Evolutionary conservation across 2,113 vertebrate species (phyloP), one percentile per base, ranked within the genome.

Genomic region (Acrocephalus arundinaceus): DNA sequence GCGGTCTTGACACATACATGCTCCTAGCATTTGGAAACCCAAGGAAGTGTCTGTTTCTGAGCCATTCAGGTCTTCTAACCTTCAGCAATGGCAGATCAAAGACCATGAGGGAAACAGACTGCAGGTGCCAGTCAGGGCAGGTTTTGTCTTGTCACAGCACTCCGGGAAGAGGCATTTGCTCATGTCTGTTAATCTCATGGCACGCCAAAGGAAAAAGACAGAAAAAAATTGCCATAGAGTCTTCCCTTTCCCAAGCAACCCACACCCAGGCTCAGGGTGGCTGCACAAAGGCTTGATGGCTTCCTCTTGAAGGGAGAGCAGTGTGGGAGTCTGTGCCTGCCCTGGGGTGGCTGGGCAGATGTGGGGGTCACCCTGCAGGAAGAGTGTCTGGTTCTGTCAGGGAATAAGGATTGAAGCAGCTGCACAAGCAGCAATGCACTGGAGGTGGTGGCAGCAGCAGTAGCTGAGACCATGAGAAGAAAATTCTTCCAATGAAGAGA

Each of bases 71-170:
- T 75, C 92, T 90, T 92, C 92, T 92, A 90, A 95, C 88, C 90
- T 95, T 96, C 86, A 90, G 90, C 80, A 81, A 51, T 96, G 94
- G 92, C 46, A 94, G 96, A 97, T 97, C 93, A 96, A 97, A 96
- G 93, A 91, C 96, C 77, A 89, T 0, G 2, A 90, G 62, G 76
- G 73, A 95, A 94, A 41, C 72, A 94, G 84, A 37, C 77, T 76
- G 80, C 95, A 96, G 90, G 74, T 96, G 96, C 96, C 96, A 94
- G 84, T 87, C 54, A 68, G 90, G 96, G 71, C 96, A 97, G 80
- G 96, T 97, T 97, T 87, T 0, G 1, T 96, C 93, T 94, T 95
- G 94, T 95, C 57, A 27, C 54, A 70, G 73, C 33, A 24, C 73
- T 93, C 85, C 0, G 13, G 68, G 81, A 96, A 94, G 93, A 97